phyloP scores from a whole-genome alignment of 1,140 invertebrate genomes.

The Drosophila mayri region DNA sequence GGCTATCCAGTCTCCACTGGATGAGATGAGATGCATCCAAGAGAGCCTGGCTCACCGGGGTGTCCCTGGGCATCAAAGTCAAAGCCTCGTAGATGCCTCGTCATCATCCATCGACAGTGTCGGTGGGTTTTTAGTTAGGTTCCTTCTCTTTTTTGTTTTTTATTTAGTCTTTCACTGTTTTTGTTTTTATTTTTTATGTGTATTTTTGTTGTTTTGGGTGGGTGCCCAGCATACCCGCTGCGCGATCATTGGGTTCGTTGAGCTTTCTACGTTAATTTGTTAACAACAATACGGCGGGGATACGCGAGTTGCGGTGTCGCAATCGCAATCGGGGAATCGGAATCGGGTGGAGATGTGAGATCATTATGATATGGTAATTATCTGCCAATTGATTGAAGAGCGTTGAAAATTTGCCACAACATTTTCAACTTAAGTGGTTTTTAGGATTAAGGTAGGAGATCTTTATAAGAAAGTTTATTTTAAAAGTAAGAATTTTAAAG shows the following conservation, averaged over 20 bases:
- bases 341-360: conserved; percentile 43
- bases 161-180: conserved; percentile 1
- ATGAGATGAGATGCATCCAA: conserved; percentile 36
- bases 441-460: not conserved
- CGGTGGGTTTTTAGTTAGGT: conserved; percentile 56
- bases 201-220: conserved; percentile 49
- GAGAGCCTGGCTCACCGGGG: conserved; percentile 63
- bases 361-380: conserved; percentile 74
- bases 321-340: conserved; percentile 46
- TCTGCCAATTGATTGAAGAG: conserved; percentile 50
- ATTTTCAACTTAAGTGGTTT: conserved; percentile 58
- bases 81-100: conserved; percentile 64
- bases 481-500: not conserved
- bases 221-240: conserved; percentile 72
- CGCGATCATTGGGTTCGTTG: conserved; percentile 68
- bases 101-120: conserved; percentile 72
- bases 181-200: conserved; percentile 21
- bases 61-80: conserved; percentile 78
- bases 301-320: conserved; percentile 43
- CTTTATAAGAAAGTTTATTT: not conserved
- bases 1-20: conserved; percentile 26
- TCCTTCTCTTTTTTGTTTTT: conserved; percentile 11
- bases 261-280: conserved; percentile 83
- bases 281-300: conserved; percentile 71
- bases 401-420: conserved; percentile 68